These are phyloP conservation scores for Zelostemma sp. DNA, from an alignment of 1,140 invertebrate genomes.

Conservation along the genomic window DNA sequence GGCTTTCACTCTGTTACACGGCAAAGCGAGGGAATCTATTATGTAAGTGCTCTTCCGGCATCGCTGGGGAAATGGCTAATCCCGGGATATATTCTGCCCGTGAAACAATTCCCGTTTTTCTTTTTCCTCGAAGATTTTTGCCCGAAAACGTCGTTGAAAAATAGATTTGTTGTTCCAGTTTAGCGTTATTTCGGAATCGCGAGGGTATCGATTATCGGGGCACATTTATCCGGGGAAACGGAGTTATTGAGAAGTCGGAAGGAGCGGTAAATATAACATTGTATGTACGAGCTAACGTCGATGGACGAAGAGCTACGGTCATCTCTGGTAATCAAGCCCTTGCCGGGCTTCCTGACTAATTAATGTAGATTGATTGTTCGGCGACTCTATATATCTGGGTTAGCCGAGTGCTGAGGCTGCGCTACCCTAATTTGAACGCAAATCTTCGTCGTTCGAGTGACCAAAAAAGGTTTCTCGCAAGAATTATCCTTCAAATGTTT, in stretches of 20 bases:
- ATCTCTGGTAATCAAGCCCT: constrained; percentile 53
- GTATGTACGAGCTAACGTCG: constrained; percentile 14
- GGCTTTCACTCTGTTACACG: constrained; percentile 25
- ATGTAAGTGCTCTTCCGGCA: constrained; percentile 13
- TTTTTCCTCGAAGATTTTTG: no score
- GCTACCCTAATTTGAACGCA: constrained; percentile 47
- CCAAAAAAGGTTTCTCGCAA: no score
- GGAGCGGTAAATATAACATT: constrained; percentile 28
- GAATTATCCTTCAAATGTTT: background rate
- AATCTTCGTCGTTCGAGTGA: no score
- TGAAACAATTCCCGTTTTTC: no score
- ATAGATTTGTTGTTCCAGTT: no score
- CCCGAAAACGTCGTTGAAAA: no score
- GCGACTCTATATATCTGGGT: constrained; percentile 52
- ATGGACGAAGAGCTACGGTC: constrained; percentile 30
- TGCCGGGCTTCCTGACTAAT: constrained; percentile 55
- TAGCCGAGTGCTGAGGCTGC: constrained; percentile 52
- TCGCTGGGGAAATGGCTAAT: background rate
- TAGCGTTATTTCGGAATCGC: no score
- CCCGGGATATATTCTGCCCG: no score
- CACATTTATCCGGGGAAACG: no score
- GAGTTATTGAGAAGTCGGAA: constrained; percentile 2
- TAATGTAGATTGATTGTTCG: constrained; percentile 63
- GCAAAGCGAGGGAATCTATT: constrained; percentile 19
- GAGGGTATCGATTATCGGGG: no score